phyloP scores from a whole-genome alignment of 2,113 vertebrate species.

The Chrysemys picta region DNA sequence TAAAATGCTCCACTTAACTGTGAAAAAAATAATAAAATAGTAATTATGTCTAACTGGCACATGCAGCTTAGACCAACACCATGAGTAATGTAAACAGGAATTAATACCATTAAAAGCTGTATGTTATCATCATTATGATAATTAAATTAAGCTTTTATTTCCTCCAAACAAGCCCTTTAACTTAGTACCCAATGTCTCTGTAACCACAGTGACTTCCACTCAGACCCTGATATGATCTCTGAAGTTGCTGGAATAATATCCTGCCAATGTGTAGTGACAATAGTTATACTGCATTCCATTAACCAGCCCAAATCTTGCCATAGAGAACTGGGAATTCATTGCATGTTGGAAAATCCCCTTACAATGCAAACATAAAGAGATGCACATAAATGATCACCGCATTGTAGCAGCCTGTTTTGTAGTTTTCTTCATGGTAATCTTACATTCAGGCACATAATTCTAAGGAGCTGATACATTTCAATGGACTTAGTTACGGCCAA shows the following conservation, averaged over 20 bases:
- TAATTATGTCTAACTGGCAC: constrained; percentile 81
- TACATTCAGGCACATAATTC: constrained; percentile 26
- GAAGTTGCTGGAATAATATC: constrained; percentile 37
- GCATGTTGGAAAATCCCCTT: constrained; percentile 41
- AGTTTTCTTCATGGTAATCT: constrained; percentile 41
- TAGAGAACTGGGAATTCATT: constrained; percentile 12
- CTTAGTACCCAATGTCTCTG: constrained; percentile 29
- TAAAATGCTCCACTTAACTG: constrained; percentile 86
- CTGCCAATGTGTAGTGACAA: neutral
- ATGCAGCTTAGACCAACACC: constrained; percentile 73
- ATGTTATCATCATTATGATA: constrained; percentile 61
- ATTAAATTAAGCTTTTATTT: constrained; percentile 76
- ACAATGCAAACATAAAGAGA: constrained; percentile 55
- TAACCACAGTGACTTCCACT: constrained; percentile 42
- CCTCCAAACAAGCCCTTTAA: constrained; percentile 61
- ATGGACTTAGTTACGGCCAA: constrained; percentile 67
- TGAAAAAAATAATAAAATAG: constrained; percentile 85
- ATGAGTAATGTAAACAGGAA: constrained; percentile 79
- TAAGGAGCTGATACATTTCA: constrained; percentile 54
- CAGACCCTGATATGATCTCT: constrained; percentile 29
- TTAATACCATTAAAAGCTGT: constrained; percentile 67
- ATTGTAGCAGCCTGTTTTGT: constrained; percentile 40
- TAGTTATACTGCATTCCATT: neutral
- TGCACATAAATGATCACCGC: neutral
- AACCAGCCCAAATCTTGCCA: neutral